Percentiles rank a stretch among this genome's conserved stretches.
Evolutionary conservation across 2,888 invertebrate genomes (phyloP).

Genomic region (Amorpha juglandis): DNA sequence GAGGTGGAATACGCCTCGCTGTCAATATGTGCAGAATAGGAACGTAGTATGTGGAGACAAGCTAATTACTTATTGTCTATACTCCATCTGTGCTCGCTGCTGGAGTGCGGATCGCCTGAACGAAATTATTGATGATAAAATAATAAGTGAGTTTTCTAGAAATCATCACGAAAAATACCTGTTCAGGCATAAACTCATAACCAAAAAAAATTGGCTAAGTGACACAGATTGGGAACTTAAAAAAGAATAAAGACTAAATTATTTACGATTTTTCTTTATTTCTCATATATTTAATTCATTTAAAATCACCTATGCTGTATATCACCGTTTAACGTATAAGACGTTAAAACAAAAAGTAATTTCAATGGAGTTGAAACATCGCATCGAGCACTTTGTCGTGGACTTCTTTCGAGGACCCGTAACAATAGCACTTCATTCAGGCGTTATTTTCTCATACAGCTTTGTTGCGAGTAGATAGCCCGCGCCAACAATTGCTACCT

Average conservation of each 20-base stretch:
- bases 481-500: conserved; percentile 56
- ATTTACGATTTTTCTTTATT: too few species aligned
- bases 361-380: conserved; percentile 51
- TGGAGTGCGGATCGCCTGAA: too few species aligned
- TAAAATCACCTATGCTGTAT: too few species aligned
- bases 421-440: conserved; percentile 66
- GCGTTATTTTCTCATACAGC: conserved; percentile 66
- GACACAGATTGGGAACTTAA: too few species aligned
- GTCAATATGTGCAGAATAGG: background rate
- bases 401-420: conserved; percentile 55
- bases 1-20: background rate
- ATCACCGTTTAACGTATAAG: background rate
- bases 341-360: conserved; percentile 45
- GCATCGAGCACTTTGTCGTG: conserved; percentile 52
- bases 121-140: too few species aligned
- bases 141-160: too few species aligned
- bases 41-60: background rate
- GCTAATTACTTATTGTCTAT: background rate
- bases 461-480: conserved; percentile 52
- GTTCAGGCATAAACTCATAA: too few species aligned
- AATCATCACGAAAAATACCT: too few species aligned
- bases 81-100: too few species aligned
- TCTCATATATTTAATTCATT: too few species aligned
- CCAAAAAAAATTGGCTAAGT: too few species aligned
- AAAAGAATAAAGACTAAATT: too few species aligned